Conservation (phyloP, 2,888 invertebrate genomes). For the Automeris io region DNA sequence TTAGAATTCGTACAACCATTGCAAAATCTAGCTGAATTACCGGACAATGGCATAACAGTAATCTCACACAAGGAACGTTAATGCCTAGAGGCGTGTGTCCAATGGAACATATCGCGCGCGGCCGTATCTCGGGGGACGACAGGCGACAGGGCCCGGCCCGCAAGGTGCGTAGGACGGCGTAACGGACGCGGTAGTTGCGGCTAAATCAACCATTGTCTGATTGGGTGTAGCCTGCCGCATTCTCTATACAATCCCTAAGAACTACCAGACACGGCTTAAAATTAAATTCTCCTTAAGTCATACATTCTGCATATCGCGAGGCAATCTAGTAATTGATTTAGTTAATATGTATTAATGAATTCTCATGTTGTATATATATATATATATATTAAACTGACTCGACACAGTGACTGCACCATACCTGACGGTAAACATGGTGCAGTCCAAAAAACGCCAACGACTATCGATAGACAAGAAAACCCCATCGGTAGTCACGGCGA, state of each 20-base stretch:
- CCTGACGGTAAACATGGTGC: too few relatives aligned
- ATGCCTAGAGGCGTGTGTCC: conserved; percentile 59
- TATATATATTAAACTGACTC: too few relatives aligned
- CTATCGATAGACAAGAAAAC: too few relatives aligned
- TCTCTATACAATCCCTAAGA: conserved; percentile 20
- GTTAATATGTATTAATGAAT: too few relatives aligned
- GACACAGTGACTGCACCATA: too few relatives aligned
- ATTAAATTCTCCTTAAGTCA: too few relatives aligned
- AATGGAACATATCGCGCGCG: conserved; percentile 55
- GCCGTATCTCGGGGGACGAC: conserved; percentile 36
- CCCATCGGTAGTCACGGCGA: too few relatives aligned
- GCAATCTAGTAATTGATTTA: too few relatives aligned
- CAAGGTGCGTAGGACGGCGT: conserved; percentile 65
- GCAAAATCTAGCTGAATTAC: not conserved
- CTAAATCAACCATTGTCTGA: conserved; percentile 70
- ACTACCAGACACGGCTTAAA: conserved; percentile 2
- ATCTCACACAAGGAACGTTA: conserved; percentile 44
- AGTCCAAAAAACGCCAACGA: too few relatives aligned
- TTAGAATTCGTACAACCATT: too few relatives aligned
- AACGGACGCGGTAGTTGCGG: conserved; percentile 56
- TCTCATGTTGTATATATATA: too few relatives aligned
- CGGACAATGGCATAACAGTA: conserved; percentile 43
- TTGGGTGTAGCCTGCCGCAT: conserved; percentile 61
- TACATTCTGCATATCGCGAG: too few relatives aligned
- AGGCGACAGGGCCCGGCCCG: conserved; percentile 35